A percentile compares a stretch with the other conserved stretches of the same genome.
These are phyloP conservation scores for Naja naja DNA, from an alignment of 2,113 vertebrate genomes.

Conservation along the genomic window DNA sequence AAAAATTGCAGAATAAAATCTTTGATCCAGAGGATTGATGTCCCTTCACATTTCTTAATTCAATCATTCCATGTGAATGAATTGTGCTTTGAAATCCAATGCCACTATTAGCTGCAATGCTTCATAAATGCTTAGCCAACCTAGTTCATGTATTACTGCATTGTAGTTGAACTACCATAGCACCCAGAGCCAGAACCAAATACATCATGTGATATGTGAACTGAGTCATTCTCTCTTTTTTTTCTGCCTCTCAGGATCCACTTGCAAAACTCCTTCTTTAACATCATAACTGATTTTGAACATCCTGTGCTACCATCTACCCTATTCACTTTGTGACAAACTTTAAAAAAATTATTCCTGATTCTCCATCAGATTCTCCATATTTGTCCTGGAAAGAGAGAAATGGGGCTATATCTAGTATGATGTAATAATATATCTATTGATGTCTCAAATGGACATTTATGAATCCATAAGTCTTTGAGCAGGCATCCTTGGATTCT, in stretches of 20 bases:
- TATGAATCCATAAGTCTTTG: not conserved
- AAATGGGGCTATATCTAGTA: not conserved
- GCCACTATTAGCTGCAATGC: not conserved
- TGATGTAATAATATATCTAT: not conserved
- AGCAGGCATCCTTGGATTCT: not conserved
- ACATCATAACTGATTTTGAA: not conserved
- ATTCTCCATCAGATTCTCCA: not conserved
- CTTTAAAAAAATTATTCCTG: not conserved
- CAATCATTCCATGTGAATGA: not conserved
- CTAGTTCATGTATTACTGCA: not conserved
- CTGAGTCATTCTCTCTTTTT: not conserved
- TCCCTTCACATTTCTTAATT: not conserved
- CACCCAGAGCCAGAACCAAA: not conserved
- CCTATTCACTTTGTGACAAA: not conserved
- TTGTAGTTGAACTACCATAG: not conserved
- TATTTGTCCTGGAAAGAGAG: not conserved
- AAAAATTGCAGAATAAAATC: not conserved
- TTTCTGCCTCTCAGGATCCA: not conserved
- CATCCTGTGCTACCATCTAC: not conserved
- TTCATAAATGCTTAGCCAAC: not conserved
- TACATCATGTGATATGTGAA: not conserved
- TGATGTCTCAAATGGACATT: not conserved
- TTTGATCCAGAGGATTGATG: not conserved
- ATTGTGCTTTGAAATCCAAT: not conserved
- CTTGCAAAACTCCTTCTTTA: not conserved